phyloP scores from a whole-genome alignment of 53 echinoderm and acorn worm genomes.

The Holothuria leucospilota region DNA sequence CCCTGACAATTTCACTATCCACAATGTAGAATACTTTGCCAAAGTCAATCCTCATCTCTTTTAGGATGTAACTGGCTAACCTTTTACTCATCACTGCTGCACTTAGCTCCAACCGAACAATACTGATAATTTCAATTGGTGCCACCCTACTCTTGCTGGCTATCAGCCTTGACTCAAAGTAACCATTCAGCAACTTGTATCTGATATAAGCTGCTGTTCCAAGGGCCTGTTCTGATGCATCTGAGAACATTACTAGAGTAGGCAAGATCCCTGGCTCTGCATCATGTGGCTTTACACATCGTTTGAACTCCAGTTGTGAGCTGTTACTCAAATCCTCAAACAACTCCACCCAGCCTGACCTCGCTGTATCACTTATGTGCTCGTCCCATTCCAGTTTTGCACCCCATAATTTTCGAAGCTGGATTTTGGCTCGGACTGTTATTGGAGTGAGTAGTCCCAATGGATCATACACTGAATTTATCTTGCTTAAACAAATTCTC shows the following conservation, averaged over 20 bases:
- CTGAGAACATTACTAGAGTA: conserved; percentile 55
- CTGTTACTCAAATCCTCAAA: conserved; percentile 32
- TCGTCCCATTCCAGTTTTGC: conserved; percentile 52
- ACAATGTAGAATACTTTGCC: conserved; percentile 51
- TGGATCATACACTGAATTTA: conserved; percentile 67
- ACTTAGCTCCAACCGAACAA: conserved; percentile 53
- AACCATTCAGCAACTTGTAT: conserved; percentile 45
- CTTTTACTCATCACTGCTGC: conserved; percentile 63
- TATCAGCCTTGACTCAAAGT: conserved; percentile 35
- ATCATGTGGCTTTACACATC: conserved; percentile 19
- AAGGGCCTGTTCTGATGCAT: conserved; percentile 63
- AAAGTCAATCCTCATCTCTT: conserved; percentile 59
- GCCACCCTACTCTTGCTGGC: conserved; percentile 62
- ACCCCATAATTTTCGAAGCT: conserved; percentile 48
- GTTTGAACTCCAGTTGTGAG: conserved; percentile 4
- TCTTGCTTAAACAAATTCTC: conserved; percentile 57
- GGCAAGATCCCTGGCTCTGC: conserved; percentile 6
- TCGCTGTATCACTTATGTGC: not conserved
- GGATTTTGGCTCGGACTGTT: conserved; percentile 55
- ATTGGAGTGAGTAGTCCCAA: conserved; percentile 53
- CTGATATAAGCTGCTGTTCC: conserved; percentile 52
- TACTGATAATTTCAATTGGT: conserved; percentile 53
- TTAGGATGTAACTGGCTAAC: conserved; percentile 51
- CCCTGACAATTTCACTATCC: conserved; percentile 61
- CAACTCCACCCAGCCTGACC: conserved; percentile 26